Base-by-base conservation (phyloP, 2,888 invertebrate genomes). In the Ochropleura leucogaster region DNA sequence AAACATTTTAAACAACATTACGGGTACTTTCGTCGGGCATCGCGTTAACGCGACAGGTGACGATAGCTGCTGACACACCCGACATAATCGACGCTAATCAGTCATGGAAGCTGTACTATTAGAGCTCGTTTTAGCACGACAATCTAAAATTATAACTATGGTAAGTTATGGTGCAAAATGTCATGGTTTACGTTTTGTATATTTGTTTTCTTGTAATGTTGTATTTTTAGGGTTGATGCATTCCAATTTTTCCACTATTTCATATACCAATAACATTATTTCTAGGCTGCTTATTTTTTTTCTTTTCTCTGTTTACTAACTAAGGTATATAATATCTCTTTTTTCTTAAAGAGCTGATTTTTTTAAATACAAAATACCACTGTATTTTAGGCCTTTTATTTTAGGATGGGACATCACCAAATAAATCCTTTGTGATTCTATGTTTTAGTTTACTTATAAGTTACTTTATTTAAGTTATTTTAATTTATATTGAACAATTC, bases 11-110 rank as follows among this genome's bases (percentile, higher is more conserved):
- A 66, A 69, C 68, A 74, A 69, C 51, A 83, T 75, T 68, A 78
- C 68, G 42, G 64, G 20, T 66, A 77, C 12, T 81, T 79, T 66
- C 78, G 73, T 40, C 67, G 18, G 53, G 68, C 81, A 65, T 80
- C 80, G 83, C 46, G 79, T 67, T 76, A 82, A 84, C 75, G 55
- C 72, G 81, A 64, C 81, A 85, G 75, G 85, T 83, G 87, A 86
- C 76, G 79, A 87, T 83, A 83, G 83, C 53, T 78, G 85, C 83
- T 82, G 87, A 86, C 87, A 84, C 85, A 82, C 84, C 86, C 83
- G 75, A 71, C 69, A 47, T 88, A 82, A 88, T 86, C 81, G 80
- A 82, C 81, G 67, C 70, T 76, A 85, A 80, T 80, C 72, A 80
- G 84, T 82, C 85, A 82, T 81, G 88, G 84, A 85, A 40, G 62